A percentile compares a stretch with the other conserved stretches of the same genome.
Evolutionary conservation across 2,888 invertebrate species (phyloP).

Genomic region (Idaea aversata): DNA sequence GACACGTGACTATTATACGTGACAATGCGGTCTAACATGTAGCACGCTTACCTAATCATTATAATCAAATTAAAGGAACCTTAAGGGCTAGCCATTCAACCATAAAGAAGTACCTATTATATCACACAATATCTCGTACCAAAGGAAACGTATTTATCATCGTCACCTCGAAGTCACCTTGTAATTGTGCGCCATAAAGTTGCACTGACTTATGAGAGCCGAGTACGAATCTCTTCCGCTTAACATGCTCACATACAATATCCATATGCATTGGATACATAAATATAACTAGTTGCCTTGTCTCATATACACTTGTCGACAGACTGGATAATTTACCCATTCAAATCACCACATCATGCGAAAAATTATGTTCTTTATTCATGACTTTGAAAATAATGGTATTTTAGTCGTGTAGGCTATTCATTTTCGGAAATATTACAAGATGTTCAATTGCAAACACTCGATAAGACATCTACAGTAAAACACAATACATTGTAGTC

Average conservation of each 20-base stretch:
- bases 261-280: conserved; percentile 29
- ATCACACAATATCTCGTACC: conserved; percentile 48
- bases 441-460: background rate
- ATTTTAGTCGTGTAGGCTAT: conserved; percentile 2
- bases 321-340: conserved; percentile 22
- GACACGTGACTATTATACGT: no score
- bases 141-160: conserved; percentile 74
- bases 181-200: conserved; percentile 77
- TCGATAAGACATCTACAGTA: background rate
- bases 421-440: background rate
- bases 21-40: no score
- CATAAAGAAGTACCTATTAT: conserved; percentile 22
- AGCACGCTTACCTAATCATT: no score
- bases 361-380: conserved; percentile 19
- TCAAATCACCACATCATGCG: conserved; percentile 20
- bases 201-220: conserved; percentile 68
- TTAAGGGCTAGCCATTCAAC: conserved; percentile 30
- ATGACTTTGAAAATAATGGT: conserved; percentile 12
- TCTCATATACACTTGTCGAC: conserved; percentile 15
- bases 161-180: conserved; percentile 68
- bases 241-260: conserved; percentile 33
- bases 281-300: conserved; percentile 24
- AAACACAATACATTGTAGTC: conserved; percentile 43
- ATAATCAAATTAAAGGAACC: conserved; percentile 18
- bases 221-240: conserved; percentile 64